Conservation (phyloP, 2,888 invertebrate genomes). For the Matsumyia berberina region DNA sequence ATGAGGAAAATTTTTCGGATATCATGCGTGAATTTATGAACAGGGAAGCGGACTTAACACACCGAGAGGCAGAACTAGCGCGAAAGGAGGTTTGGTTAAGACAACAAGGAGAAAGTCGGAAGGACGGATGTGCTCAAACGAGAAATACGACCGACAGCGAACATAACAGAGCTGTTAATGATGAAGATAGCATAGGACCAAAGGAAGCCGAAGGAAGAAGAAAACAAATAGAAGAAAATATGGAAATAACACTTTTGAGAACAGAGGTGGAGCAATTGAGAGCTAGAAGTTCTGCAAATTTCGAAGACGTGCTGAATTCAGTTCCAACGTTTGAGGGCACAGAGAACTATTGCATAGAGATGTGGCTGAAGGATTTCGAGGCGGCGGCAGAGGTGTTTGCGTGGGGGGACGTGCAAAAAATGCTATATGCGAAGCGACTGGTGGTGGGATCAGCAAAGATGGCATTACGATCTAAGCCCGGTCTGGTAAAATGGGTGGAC, state of each 20-base stretch:
- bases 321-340: neutral
- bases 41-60: slow-evolving; percentile 3
- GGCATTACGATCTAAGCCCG: neutral
- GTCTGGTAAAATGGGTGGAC: neutral
- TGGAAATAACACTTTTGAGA: neutral
- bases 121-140: neutral
- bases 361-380: slow-evolving; percentile 8
- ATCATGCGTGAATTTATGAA: neutral
- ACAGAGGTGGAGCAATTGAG: neutral
- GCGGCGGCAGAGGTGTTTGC: no score
- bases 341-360: neutral
- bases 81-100: neutral
- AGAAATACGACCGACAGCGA: neutral
- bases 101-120: neutral
- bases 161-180: neutral
- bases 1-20: neutral
- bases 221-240: neutral
- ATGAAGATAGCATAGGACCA: neutral
- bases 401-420: no score
- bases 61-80: neutral
- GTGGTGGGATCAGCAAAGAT: neutral
- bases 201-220: neutral
- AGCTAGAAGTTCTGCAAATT: neutral
- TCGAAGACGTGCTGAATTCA: slow-evolving; percentile 3
- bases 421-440: neutral